Evolutionary conservation across 2,888 invertebrate genomes (phyloP), one percentile per base, ranked within the genome.

Genomic region (Papilio protenor): DNA sequence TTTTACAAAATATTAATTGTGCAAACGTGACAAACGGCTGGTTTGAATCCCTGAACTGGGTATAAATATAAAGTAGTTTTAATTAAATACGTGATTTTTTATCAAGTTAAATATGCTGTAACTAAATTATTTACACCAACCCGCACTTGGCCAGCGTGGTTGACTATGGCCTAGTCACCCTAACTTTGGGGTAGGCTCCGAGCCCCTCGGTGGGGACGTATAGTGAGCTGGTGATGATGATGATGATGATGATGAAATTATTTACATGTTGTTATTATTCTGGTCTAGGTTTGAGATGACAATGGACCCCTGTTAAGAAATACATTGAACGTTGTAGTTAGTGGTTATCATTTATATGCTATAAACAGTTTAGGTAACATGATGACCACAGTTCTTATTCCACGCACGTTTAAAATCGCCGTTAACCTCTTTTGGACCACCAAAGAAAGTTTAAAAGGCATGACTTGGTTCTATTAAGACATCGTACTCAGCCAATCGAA

Each of bases 371-470:
- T 81, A 83, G 81, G 85, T 85, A 83, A 84, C 80, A 81, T 79
- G 83, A 83, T 76, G 71, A 33, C 72, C 71, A 69, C 86, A 83
- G 87, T 84, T 92, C 89, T 85, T 86, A 83, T 94, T 92, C 94
- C 84, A 84, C 83, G 79, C 91, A 87, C 94, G 91, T 89, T 87
- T 83, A 87, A 87, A 87, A 86, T 88, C 86, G 88, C 91, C 90
- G 94, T 93, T 94, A 93, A 89, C 94, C 94, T 93, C 89, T 88
- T 93, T 94, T 85, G 84, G 85, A 81, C 82, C 85, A 90, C 87
- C 89, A 90, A 90, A 91, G 94, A 94, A 94, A 94, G 94, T 92
- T 82, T 80, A 83, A 82, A 86, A 87, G 87, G 83, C 87, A 88
- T 85, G 85, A 86, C 86, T 86, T 82, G 79, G 72, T 75, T 76